phyloP scores from a whole-genome alignment of 2,797 vertebrate species.

The Rhinella marina region DNA sequence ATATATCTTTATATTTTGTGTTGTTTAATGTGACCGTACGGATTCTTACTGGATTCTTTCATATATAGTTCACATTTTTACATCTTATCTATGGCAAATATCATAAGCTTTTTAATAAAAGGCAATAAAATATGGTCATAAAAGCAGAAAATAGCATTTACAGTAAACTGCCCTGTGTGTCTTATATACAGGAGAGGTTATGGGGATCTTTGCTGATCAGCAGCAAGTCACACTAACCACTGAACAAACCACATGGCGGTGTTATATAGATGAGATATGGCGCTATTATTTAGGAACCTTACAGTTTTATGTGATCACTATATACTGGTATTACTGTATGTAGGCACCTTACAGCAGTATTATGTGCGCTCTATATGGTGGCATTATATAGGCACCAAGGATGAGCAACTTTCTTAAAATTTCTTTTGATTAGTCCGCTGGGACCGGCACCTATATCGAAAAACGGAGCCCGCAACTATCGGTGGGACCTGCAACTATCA shows the following conservation, averaged over 20 bases:
- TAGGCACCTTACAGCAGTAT: not conserved
- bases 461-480: too few relatives aligned
- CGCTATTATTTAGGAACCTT: not conserved
- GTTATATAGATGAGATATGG: not conserved
- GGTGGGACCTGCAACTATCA: too few relatives aligned
- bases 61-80: too few relatives aligned
- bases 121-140: not conserved
- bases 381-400: not conserved
- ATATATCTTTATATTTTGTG: not conserved
- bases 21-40: not conserved
- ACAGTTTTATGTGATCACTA: not conserved
- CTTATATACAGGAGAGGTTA: too few relatives aligned
- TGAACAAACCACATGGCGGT: not conserved
- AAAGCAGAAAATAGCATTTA: not conserved
- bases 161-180: too few relatives aligned
- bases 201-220: too few relatives aligned
- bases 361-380: not conserved
- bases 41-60: too few relatives aligned
- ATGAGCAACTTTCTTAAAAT: too few relatives aligned
- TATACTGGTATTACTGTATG: not conserved
- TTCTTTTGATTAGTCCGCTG: too few relatives aligned
- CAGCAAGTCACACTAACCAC: too few relatives aligned
- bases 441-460: too few relatives aligned
- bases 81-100: not conserved
- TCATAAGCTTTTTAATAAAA: not conserved